Base-by-base conservation (phyloP, 35 echinoderm and acorn worm genomes). In the Amphiura filiformis region DNA sequence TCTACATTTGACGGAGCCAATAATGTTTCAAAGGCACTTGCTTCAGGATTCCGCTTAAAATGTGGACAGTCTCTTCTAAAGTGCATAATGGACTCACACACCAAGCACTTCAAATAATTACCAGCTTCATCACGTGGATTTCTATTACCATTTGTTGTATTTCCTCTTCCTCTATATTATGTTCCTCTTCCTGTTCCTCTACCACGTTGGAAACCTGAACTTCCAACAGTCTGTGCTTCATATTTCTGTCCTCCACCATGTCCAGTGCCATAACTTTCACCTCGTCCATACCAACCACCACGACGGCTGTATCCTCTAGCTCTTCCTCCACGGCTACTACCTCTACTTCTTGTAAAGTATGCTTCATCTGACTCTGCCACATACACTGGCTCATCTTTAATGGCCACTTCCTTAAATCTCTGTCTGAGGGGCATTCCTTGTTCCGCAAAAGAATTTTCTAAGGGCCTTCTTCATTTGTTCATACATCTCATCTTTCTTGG, bases 101-200 rank as follows among this genome's bases (percentile, higher is more conserved):
- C 75, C 26, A 31, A 35, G 34, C 75, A 76, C 34, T 76, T 76
- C 75, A 76, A 76, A 35, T n/a, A n/a, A n/a, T 76, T 76, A 4
- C 75, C 26, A 31, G n/a, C 34, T 28, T n/a, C 75, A 76, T 76
- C 75, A 76, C 75, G 75, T 76, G 75, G 75, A 76, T 76, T 76
- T 35, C 34, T 76, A 31, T 35, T 11, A 4, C 26, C 79, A 37
- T 81, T 12, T 23, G n/a, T 81, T 39, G 30, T 34, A n/a, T 81
- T 81, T 81, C 79, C 37, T 23, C 37, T 37, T 81, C 37, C 31
- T 81, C 79, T 81, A 37, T 81, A n/a, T 18, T 78, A 34, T 31
- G 30, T 34, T 35, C 79, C 79, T 81, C 79, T 81, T 38, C 79
- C 79, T 81, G 79, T 37, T 34, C 79, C 79, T 34, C 79, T 81